Evolutionary conservation across 2,888 invertebrate species (phyloP).

Genomic region (Diogma glabrata): DNA sequence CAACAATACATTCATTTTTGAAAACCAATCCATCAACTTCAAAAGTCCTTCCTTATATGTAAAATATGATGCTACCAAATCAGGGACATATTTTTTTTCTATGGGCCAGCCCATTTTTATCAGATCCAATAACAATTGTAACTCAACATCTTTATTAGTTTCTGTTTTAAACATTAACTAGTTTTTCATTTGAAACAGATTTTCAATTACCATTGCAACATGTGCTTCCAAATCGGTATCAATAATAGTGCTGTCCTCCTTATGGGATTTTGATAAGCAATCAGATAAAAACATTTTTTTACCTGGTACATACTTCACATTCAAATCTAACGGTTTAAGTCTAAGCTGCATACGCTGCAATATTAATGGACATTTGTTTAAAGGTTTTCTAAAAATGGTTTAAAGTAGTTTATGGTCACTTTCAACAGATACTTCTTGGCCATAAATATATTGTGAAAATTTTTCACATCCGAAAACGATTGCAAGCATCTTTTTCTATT

Average conservation of each 20-base stretch:
- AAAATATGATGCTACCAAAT: constrained; percentile 8
- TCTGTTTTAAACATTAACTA: neutral
- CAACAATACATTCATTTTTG: constrained; percentile 12
- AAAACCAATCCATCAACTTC: constrained; percentile 15
- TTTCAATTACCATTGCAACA: constrained; percentile 1
- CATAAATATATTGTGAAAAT: neutral
- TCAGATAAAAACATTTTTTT: neutral
- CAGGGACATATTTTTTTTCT: constrained; percentile 12
- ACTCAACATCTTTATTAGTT: constrained; percentile 9
- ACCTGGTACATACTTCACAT: neutral
- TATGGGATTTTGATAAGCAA: neutral
- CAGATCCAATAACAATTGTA: constrained; percentile 7
- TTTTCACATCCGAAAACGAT: neutral
- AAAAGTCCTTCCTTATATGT: constrained; percentile 13
- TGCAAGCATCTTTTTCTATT: constrained; percentile 5
- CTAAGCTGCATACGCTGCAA: neutral
- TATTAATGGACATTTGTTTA: neutral
- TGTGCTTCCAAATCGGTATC: neutral
- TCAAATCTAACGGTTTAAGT: neutral
- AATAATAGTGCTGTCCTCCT: neutral
- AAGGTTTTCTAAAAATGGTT: too few relatives aligned
- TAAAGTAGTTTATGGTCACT: too few relatives aligned
- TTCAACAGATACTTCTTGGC: neutral
- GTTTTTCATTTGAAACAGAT: neutral
- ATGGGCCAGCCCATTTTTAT: constrained; percentile 17